Conservation (phyloP, 2,113 vertebrate genomes). For the Spea bombifrons region DNA sequence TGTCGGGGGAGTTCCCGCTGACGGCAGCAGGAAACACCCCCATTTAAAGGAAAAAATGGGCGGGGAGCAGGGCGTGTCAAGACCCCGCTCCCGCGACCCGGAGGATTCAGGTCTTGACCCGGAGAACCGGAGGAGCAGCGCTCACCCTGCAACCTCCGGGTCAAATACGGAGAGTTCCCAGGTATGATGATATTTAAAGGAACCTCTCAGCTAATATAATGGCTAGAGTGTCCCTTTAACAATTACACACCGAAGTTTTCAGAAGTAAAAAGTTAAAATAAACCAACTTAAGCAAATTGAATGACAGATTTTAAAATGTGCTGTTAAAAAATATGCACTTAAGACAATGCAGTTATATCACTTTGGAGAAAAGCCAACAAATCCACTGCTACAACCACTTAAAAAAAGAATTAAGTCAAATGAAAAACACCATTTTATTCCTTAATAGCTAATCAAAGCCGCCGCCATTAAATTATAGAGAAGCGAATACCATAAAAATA, state of each 20-base stretch:
- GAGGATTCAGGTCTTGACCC: too few relatives aligned
- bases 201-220: too few relatives aligned
- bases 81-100: too few relatives aligned
- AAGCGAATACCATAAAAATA: slow-evolving; percentile 11
- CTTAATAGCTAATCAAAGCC: slow-evolving; percentile 32
- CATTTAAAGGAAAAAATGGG: too few relatives aligned
- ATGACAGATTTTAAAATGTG: not conserved
- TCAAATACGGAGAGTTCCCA: too few relatives aligned
- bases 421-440: slow-evolving; percentile 28
- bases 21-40: too few relatives aligned
- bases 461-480: slow-evolving; percentile 3
- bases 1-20: too few relatives aligned
- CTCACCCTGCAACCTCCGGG: too few relatives aligned
- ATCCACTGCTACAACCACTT: slow-evolving; percentile 12
- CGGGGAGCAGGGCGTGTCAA: too few relatives aligned
- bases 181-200: too few relatives aligned
- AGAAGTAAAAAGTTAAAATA: not conserved
- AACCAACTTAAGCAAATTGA: slow-evolving; percentile 7
- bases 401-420: slow-evolving; percentile 26
- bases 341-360: slow-evolving; percentile 27
- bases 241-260: not conserved
- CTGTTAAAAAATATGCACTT: slow-evolving; percentile 10
- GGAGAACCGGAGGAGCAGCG: too few relatives aligned
- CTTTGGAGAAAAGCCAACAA: slow-evolving; percentile 18
- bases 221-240: too few relatives aligned